Percentiles rank a stretch among this genome's conserved stretches.
These are phyloP conservation scores for Machimus rusticus DNA, from an alignment of 2,888 invertebrate genomes.

Conservation along the genomic window DNA sequence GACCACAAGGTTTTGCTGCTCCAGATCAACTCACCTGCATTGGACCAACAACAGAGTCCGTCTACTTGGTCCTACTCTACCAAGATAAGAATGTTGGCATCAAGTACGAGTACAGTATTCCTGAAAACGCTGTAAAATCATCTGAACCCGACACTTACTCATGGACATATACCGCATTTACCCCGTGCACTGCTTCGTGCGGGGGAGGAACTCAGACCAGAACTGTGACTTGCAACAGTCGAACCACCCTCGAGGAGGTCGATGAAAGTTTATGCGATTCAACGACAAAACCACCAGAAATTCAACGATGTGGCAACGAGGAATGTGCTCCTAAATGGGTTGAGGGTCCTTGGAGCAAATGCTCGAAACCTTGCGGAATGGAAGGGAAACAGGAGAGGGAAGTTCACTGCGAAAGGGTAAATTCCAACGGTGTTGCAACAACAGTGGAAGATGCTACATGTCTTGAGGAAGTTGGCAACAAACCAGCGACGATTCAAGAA, in stretches of 20 bases:
- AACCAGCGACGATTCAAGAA: constrained; percentile 72
- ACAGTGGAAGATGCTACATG: constrained; percentile 81
- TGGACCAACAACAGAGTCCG: constrained; percentile 90
- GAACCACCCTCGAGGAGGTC: constrained; percentile 74
- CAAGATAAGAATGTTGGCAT: constrained; percentile 87
- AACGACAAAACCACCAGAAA: constrained; percentile 73
- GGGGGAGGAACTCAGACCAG: constrained; percentile 88
- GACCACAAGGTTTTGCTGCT: constrained; percentile 80
- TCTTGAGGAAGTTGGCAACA: constrained; percentile 70
- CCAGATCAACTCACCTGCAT: constrained; percentile 84
- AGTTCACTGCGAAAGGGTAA: constrained; percentile 82
- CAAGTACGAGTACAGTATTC: constrained; percentile 89
- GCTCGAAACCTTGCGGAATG: constrained; percentile 82
- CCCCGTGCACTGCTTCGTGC: constrained; percentile 84
- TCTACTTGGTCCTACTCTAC: constrained; percentile 83
- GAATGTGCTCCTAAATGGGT: constrained; percentile 86
- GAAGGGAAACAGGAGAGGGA: constrained; percentile 75
- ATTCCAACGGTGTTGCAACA: constrained; percentile 74
- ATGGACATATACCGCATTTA: constrained; percentile 77
- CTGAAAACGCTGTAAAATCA: constrained; percentile 72
- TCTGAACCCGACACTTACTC: constrained; percentile 77
- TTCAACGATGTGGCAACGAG: constrained; percentile 76
- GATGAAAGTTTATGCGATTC: constrained; percentile 82
- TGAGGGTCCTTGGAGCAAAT: constrained; percentile 79
- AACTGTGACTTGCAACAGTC: constrained; percentile 81